Evolutionary conservation across 2,888 invertebrate species (phyloP).

Genomic region (Laothoe populi): DNA sequence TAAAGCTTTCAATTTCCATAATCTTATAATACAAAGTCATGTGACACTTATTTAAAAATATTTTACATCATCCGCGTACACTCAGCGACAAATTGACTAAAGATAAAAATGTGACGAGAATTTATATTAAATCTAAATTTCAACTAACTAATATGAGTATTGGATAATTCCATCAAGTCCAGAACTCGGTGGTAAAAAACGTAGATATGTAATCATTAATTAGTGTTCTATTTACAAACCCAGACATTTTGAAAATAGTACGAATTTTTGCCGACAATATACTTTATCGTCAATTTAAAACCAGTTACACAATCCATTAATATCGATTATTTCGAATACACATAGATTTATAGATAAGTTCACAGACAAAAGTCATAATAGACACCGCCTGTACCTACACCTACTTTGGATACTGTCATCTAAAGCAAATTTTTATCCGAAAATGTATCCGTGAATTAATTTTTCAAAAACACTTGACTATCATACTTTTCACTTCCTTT

Average conservation of each 20-base stretch:
- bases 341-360: no score
- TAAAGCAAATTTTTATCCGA: no score
- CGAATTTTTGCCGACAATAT: not conserved
- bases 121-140: slow-evolving; percentile 22
- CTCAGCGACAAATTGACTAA: slow-evolving; percentile 27
- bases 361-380: no score
- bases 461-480: no score
- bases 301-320: no score
- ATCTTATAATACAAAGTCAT: slow-evolving; percentile 13
- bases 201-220: slow-evolving; percentile 19
- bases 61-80: slow-evolving; percentile 13
- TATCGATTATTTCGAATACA: no score
- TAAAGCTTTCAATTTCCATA: slow-evolving; percentile 21
- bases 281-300: not conserved
- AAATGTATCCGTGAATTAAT: no score
- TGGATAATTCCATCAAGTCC: slow-evolving; percentile 56
- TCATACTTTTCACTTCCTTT: not conserved
- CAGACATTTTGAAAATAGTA: not conserved
- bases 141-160: slow-evolving; percentile 70
- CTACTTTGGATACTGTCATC: no score
- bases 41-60: slow-evolving; percentile 10
- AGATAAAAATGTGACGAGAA: slow-evolving; percentile 69
- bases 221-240: slow-evolving; percentile 8
- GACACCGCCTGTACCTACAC: no score
- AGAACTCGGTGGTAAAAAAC: slow-evolving; percentile 70